Base-by-base conservation (phyloP, 1,140 invertebrate genomes). In the Leptinotarsa defecta region DNA sequence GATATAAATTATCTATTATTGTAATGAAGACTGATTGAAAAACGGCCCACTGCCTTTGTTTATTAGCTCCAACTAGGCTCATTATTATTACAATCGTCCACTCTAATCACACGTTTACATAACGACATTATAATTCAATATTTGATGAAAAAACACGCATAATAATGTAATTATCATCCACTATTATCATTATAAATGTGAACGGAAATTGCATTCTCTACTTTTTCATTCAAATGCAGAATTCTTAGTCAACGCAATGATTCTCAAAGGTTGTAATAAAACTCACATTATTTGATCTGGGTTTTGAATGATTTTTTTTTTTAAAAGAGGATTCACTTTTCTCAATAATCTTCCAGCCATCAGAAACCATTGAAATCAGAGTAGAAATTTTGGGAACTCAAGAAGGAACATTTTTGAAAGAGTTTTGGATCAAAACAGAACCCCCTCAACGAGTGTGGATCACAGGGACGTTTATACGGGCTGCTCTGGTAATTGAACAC, bases 351-450 rank as follows among this genome's bases (percentile, higher is more conserved):
- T 73, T 71, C 73, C 20, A 79, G 79, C 76, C 79, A n/a, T 61
- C 49, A 4, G 74, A 77, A 71, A 17, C 72, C 3, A 68, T 78
- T 15, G 27, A 61, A 15, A 72, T 83, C 19, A 76, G 65, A 48
- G 68, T 83, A 8, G 80, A 80, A 72, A 52, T 82, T 4, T 74
- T 83, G 4, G 78, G 80, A 11, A 49, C 62, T 1, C 27, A 27
- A 8, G 76, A 79, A 73, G 82, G 81, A 15, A 20, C 64, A 19
- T 81, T 81, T 27, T 17, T 69, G 17, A 78, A 78, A 62, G 81
- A 83, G 68, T 79, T 83, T 48, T 83, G 82, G 82, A 76, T 83
- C 6, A 83, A 83, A 73, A 75, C 79, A 3, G 76, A 80, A 13
- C 80, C 80, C 13, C 80, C 79, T 0, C 76, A 77, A 69, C 72